Percentiles rank a stretch among this genome's conserved stretches.
Evolutionary conservation across 2,797 vertebrate genomes (phyloP).

Genomic region (Setipinna tenuifilis): DNA sequence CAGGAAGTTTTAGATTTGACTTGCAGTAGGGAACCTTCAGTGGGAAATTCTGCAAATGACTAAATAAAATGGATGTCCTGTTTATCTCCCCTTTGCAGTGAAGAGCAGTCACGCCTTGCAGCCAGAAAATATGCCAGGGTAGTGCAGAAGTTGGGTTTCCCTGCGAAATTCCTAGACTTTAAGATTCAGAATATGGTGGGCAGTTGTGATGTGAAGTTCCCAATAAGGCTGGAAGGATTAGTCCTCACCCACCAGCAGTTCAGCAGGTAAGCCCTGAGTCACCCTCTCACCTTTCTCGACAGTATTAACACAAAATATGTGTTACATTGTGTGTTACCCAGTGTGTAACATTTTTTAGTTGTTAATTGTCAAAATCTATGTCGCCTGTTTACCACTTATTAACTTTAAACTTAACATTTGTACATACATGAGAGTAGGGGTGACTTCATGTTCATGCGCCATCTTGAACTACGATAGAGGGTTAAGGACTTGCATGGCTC

Average conservation of each 20-base stretch:
- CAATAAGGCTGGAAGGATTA: slow-evolving; percentile 93
- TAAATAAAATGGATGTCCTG: background rate
- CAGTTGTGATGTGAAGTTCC: slow-evolving; percentile 98
- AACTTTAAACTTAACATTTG: too few species aligned
- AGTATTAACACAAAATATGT: background rate
- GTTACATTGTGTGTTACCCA: too few species aligned
- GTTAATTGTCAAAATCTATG: too few species aligned
- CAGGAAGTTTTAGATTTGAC: too few species aligned
- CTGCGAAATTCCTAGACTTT: slow-evolving; percentile 98
- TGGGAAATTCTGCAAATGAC: background rate
- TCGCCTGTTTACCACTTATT: too few species aligned
- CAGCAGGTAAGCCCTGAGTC: slow-evolving; percentile 82
- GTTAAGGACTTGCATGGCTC: too few species aligned
- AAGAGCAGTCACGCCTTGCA: slow-evolving; percentile 96
- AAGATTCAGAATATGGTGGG: slow-evolving; percentile 99
- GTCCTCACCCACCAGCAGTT: slow-evolving; percentile 99
- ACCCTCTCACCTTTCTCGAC: background rate
- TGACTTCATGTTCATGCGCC: too few species aligned
- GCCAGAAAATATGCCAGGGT: slow-evolving; percentile 98
- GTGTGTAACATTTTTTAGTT: too few species aligned
- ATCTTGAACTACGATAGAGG: too few species aligned
- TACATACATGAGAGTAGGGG: too few species aligned
- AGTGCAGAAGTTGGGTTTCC: slow-evolving; percentile 97
- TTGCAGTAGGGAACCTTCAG: too few species aligned
- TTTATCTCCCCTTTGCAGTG: slow-evolving; percentile 70